Evolutionary conservation across 2,113 vertebrate species (phyloP).

Genomic region (Planiliza haematocheilus): DNA sequence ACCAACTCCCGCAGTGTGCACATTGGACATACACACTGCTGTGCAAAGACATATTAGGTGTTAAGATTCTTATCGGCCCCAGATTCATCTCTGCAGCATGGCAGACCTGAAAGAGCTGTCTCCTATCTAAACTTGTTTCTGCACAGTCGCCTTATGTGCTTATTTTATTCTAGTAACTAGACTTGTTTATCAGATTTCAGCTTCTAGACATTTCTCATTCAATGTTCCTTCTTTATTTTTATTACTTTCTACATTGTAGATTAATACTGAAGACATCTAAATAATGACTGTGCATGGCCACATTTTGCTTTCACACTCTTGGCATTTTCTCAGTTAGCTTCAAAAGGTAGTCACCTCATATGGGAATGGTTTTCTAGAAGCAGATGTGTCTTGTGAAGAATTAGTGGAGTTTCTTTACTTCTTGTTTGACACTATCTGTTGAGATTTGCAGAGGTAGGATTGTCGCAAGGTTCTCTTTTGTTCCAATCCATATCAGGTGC

Average conservation of each 20-base stretch:
- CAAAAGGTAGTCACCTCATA: no score
- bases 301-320: no score
- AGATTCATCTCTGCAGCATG: background rate
- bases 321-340: no score
- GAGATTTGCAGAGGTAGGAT: no score
- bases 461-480: no score
- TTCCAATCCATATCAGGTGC: no score
- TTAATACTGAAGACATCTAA: no score
- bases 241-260: background rate
- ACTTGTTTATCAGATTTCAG: constrained; percentile 1
- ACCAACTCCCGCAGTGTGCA: background rate
- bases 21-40: background rate
- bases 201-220: background rate
- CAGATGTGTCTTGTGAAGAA: no score
- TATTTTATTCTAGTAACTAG: background rate
- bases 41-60: background rate
- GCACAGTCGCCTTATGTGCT: background rate
- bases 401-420: background rate
- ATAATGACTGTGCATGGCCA: no score
- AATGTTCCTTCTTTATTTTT: background rate
- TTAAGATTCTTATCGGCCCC: background rate
- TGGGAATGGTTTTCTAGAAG: no score
- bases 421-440: no score
- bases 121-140: background rate
- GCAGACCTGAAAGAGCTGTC: background rate